These are phyloP conservation scores for Podiceps cristatus DNA, from an alignment of 2,113 vertebrate species.

Conservation along the genomic window DNA sequence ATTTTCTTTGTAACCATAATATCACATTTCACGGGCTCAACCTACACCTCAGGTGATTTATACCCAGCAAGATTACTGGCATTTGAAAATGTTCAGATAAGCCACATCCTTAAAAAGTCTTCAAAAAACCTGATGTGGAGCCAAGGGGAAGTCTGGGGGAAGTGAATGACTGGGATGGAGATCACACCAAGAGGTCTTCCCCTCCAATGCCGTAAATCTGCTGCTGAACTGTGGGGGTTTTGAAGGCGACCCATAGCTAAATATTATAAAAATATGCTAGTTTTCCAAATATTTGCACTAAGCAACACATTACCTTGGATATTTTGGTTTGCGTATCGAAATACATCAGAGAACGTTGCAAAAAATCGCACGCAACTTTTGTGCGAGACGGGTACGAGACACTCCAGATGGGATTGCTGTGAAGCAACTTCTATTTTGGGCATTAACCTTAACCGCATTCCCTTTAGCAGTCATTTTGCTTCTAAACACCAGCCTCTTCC, in stretches of 20 bases:
- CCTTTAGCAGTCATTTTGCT: slow-evolving; percentile 1
- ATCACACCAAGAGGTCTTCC: background rate
- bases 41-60: background rate
- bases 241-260: background rate
- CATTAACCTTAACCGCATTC: slow-evolving; percentile 14
- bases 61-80: background rate
- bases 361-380: background rate
- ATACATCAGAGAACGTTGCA: background rate
- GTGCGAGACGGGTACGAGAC: background rate
- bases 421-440: slow-evolving; percentile 55
- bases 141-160: background rate
- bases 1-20: background rate
- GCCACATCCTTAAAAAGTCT: background rate
- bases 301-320: background rate
- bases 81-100: slow-evolving; percentile 3
- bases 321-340: background rate
- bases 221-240: background rate
- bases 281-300: slow-evolving; percentile 1
- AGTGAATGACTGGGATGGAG: background rate
- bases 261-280: background rate
- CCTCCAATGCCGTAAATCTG: background rate
- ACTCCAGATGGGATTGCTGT: slow-evolving; percentile 5
- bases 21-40: background rate
- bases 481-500: background rate
- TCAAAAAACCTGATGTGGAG: background rate